Evolutionary conservation across 2,888 invertebrate species (phyloP), one percentile per base, ranked within the genome.

Genomic region (Tinea semifulvella): DNA sequence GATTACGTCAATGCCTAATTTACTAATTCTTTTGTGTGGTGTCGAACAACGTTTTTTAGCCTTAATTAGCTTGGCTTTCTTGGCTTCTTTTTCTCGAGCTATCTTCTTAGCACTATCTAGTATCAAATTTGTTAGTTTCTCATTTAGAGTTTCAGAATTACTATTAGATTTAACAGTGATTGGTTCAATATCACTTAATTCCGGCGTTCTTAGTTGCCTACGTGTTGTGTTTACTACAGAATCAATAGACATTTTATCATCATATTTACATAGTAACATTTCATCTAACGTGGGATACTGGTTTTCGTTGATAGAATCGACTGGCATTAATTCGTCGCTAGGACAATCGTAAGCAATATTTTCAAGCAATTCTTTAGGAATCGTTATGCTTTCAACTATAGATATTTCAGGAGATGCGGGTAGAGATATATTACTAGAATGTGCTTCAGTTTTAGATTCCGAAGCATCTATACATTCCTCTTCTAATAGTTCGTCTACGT

Each of bases 391-490:
- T 60, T 77, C 77, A 2, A 79, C 77, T 7, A 77, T 57, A 2
- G 79, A 79, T 27, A 80, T 50, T 52, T 74, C 77, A 2, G 79
- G 79, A 13, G 79, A 80, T 18, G 63, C 49, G 0, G 76, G 76
- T 14, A 72, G 51, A 1, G 76, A 71, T 1, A 70, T 47, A 46
- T 57, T 71, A 48, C 72, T 77, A 1, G 72, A 73, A 51, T 63
- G 70, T 1, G 57, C 60, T 16, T 48, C 48, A 11, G 56, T 52
- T 14, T 38, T 50, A 35, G 44, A 44, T 44, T 22, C 14, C n/a
- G 20, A 22, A 5, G 8, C 27, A 42, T 18, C 27, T 11, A 27
- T 16, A 13, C 14, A 18, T 18, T 22, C 16, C 5, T 13, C n/a
- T 11, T 4, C 25, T 2, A 2, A 7, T 3, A 13, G 10, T 6